Base-by-base conservation (phyloP, 2,113 vertebrate genomes). In the Eclectus roratus region DNA sequence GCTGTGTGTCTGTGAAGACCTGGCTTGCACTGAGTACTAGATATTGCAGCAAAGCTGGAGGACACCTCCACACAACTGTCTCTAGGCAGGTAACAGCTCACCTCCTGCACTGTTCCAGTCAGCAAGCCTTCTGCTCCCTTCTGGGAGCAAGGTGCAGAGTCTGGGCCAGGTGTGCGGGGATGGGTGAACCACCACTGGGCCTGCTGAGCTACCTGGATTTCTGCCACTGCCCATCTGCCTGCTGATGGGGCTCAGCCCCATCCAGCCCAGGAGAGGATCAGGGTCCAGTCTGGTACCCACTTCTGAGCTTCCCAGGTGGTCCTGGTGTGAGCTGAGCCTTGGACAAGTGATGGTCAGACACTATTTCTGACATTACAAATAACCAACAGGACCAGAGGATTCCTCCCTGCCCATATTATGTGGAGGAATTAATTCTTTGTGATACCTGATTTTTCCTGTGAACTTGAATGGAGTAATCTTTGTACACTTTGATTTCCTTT, bases 301-400 rank as follows among this genome's bases (percentile, higher is more conserved):
- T 50, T 35, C 37, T 1, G 2, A 23, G 19, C 17, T 73, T 60
- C n/a, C 29, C 43, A 17, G 17, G 17, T 17, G 39, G 8, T 28
- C 10, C 65, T 27, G 17, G 14, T 21, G 43, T 28, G 47, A 63
- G 29, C 19, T 9, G 1, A 78, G n/a, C 39, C 14, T 29, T 1
- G 2, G 28, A 39, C 64, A 52, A 39, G 12, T 0, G 1, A 5
- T 24, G 6, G 20, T 15, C 17, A 33, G 37, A 9, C 17, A 10
- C 10, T 35, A 37, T 25, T 28, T 72, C 61, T 37, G 23, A 41
- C 28, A 23, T 35, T 16, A 13, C 18, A 84, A 56, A 49, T 17
- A 80, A 23, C n/a, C 35, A 31, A 11, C 33, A 37, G 52, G 52
- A 33, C 39, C 23, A 35, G 23, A 35, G 39, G 35, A 31, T 52